These are phyloP conservation scores for Folsomia manolachei DNA, from an alignment of 2,888 invertebrate species.

Conservation along the genomic window DNA sequence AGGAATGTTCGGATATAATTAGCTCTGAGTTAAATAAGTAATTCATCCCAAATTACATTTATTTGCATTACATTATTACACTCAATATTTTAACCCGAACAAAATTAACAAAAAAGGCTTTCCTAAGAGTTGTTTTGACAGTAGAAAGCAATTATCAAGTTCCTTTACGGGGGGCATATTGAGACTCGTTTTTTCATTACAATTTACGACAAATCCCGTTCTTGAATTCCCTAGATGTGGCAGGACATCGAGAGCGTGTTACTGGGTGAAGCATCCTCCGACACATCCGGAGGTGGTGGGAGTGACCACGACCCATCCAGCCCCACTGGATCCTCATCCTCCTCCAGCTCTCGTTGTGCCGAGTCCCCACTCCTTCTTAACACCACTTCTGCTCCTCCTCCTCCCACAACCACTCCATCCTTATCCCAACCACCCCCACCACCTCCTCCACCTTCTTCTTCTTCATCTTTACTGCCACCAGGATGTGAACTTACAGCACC, in stretches of 20 bases:
- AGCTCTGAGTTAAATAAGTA: too few relatives aligned
- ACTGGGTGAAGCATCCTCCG: conserved; percentile 53
- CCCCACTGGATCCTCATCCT: conserved; percentile 48
- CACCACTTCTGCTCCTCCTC: background rate
- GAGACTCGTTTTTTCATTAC: too few relatives aligned
- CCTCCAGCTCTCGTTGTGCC: conserved; percentile 40
- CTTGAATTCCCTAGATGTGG: conserved; percentile 55
- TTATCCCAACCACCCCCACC: background rate
- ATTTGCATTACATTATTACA: too few relatives aligned
- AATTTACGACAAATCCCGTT: too few relatives aligned
- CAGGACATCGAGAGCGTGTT: conserved; percentile 57
- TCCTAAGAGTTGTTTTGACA: too few relatives aligned
- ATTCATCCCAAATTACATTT: too few relatives aligned
- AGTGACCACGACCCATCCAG: conserved; percentile 50
- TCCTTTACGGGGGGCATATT: too few relatives aligned
- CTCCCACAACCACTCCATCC: background rate
- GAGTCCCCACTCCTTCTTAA: conserved; percentile 38
- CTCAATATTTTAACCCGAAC: background rate
- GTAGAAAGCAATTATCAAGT: too few relatives aligned
- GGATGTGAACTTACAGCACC: too few relatives aligned
- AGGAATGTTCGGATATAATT: too few relatives aligned
- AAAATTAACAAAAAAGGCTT: background rate
- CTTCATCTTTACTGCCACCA: too few relatives aligned
- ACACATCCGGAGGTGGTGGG: conserved; percentile 45
- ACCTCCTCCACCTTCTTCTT: background rate